phyloP scores from a whole-genome alignment of 2,888 invertebrate genomes.

The Drosophila falleni region DNA sequence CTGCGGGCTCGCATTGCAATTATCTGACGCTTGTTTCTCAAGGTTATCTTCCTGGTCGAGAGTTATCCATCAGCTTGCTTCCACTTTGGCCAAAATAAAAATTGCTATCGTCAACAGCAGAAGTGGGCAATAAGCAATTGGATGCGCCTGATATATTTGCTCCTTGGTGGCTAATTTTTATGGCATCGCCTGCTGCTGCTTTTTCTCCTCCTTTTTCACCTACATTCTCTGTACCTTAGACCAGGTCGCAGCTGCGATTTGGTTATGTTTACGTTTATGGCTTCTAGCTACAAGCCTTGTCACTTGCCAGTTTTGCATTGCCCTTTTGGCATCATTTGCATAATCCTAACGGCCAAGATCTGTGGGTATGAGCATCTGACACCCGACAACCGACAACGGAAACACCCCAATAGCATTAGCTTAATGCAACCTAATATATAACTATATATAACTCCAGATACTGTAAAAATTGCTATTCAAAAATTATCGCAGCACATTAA shows the following conservation, averaged over 20 bases:
- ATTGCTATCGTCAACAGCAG: constrained; percentile 32
- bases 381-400: not conserved
- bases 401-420: not conserved
- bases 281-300: constrained; percentile 33
- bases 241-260: constrained; percentile 24
- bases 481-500: no score
- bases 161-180: constrained; percentile 44
- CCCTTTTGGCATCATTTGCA: constrained; percentile 49
- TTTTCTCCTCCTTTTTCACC: not conserved
- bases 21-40: constrained; percentile 49
- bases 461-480: no score
- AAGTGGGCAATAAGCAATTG: constrained; percentile 31
- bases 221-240: no score
- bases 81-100: constrained; percentile 61
- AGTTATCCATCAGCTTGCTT: constrained; percentile 67
- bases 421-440: not conserved
- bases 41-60: constrained; percentile 38
- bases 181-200: constrained; percentile 11
- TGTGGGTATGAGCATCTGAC: constrained; percentile 18
- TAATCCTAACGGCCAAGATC: constrained; percentile 32
- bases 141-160: constrained; percentile 51
- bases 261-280: constrained; percentile 36
- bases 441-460: not conserved
- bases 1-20: constrained; percentile 65
- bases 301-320: constrained; percentile 26